These are phyloP conservation scores for Anser brachyrhynchus DNA, from an alignment of 2,113 vertebrate genomes.

Conservation along the genomic window DNA sequence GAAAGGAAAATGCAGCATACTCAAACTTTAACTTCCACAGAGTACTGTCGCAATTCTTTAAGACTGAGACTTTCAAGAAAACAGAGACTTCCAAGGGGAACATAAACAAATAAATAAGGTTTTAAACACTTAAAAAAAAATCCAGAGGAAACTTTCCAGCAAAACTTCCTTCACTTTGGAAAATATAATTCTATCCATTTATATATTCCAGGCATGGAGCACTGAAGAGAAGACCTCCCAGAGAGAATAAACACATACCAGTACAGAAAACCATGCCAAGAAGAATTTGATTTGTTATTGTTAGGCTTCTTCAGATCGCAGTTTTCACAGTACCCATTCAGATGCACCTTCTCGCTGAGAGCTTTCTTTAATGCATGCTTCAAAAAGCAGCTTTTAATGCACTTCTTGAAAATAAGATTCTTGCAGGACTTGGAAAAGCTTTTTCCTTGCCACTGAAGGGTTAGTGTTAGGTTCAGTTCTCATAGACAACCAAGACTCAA, in stretches of 20 bases:
- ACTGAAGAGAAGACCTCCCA: slow-evolving; percentile 17
- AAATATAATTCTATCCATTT: neutral
- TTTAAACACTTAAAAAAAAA: neutral
- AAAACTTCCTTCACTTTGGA: neutral
- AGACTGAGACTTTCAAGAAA: neutral
- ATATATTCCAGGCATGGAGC: neutral
- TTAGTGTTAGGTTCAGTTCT: neutral
- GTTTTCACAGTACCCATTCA: slow-evolving; percentile 21
- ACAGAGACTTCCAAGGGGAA: neutral
- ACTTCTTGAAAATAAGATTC: neutral
- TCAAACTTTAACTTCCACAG: neutral
- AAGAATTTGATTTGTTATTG: slow-evolving; percentile 26
- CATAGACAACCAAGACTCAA: neutral
- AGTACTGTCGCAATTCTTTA: neutral
- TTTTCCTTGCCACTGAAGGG: neutral
- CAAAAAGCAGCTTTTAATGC: slow-evolving; percentile 20
- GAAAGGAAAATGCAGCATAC: neutral
- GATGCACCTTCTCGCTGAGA: neutral
- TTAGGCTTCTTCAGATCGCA: slow-evolving; percentile 1
- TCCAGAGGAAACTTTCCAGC: neutral
- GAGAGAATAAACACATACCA: slow-evolving; percentile 43
- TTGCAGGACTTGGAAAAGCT: slow-evolving; percentile 19
- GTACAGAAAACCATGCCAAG: slow-evolving; percentile 8
- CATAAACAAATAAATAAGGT: no score
- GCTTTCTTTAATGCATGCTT: slow-evolving; percentile 34